A percentile compares a stretch with the other conserved stretches of the same genome.
phyloP scores from a whole-genome alignment of 2,113 vertebrate genomes.

The Gallinago undulata region DNA sequence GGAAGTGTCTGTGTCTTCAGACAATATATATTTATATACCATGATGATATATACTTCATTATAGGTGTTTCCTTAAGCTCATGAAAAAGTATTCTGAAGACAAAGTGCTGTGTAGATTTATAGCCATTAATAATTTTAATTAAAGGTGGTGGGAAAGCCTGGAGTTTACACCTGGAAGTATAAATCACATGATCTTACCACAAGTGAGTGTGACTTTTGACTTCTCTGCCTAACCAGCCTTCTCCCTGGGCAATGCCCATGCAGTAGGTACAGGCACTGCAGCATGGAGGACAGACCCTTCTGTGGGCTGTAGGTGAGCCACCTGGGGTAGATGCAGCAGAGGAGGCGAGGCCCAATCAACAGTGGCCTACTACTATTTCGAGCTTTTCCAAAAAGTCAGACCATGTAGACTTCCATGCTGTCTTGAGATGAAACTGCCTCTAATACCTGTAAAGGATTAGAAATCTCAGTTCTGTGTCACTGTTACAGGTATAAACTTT shows the following conservation, averaged over 20 bases:
- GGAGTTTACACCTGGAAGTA: background rate
- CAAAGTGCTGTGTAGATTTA: background rate
- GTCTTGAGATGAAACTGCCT: background rate
- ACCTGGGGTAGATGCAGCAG: background rate
- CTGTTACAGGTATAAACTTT: background rate
- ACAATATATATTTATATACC: background rate
- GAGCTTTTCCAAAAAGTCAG: background rate
- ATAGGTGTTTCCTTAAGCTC: background rate
- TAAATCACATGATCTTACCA: background rate
- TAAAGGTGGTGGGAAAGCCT: background rate
- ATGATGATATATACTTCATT: background rate
- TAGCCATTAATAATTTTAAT: background rate
- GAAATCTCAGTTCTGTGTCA: background rate
- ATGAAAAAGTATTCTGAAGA: background rate
- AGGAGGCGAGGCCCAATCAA: background rate
- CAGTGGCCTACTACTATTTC: background rate
- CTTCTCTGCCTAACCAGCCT: background rate
- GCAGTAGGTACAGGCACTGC: background rate
- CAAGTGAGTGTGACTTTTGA: background rate
- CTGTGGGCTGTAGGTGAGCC: background rate
- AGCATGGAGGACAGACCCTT: background rate
- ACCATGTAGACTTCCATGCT: background rate
- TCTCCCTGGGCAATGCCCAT: fast-evolving
- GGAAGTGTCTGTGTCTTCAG: background rate
- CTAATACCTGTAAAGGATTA: background rate